Conservation (phyloP, 2,113 vertebrate species). For the Grantiella picta region DNA sequence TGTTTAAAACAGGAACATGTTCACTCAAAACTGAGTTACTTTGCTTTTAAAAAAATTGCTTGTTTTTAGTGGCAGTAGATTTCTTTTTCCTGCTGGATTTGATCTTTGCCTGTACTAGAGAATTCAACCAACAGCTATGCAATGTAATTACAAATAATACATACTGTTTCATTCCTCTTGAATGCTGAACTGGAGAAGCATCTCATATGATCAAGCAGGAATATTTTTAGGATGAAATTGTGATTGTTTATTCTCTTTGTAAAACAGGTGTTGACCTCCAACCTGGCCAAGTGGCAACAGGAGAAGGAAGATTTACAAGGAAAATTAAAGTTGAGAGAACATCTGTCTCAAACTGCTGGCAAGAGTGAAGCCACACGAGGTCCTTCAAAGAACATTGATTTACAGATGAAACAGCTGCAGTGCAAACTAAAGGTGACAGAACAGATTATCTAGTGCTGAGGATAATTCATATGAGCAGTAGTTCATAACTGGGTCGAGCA, state of each 20-base stretch:
- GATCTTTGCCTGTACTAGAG: neutral
- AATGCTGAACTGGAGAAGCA: neutral
- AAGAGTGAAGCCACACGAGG: conserved; percentile 53
- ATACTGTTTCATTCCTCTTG: neutral
- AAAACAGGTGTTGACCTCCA: conserved; percentile 82
- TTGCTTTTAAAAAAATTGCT: neutral
- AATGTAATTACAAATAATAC: neutral
- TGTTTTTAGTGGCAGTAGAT: neutral
- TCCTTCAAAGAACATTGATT: conserved; percentile 75
- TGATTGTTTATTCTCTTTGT: conserved; percentile 27
- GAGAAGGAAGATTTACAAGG: conserved; percentile 86
- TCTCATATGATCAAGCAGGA: neutral
- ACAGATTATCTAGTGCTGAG: neutral
- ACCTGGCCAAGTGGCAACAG: conserved; percentile 80
- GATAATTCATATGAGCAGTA: neutral
- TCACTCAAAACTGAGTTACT: neutral
- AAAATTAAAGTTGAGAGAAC: conserved; percentile 71
- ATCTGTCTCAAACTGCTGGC: conserved; percentile 70
- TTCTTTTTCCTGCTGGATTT: neutral
- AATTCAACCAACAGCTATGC: neutral
- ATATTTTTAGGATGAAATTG: neutral
- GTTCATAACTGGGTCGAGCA: conserved; percentile 1
- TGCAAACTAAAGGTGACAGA: conserved; percentile 87
- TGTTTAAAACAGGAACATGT: neutral
- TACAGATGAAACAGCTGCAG: conserved; percentile 87